Base-by-base conservation (phyloP, 2,888 invertebrate species). In the Mimumesa dahlbomi region DNA sequence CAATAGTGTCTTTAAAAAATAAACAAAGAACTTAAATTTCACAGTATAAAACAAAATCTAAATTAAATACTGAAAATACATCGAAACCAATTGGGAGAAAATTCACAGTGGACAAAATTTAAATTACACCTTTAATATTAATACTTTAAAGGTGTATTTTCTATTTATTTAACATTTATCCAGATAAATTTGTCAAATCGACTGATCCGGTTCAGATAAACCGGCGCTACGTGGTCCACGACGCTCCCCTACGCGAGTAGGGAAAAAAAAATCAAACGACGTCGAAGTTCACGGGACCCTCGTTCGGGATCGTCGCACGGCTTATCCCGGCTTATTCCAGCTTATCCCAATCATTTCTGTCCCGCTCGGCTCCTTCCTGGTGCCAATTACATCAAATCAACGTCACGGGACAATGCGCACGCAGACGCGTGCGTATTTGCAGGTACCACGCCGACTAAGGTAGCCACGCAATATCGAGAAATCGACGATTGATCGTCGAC, bases 351-450 rank as follows among this genome's bases (percentile, higher is more conserved):
- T 89, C 89, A 89, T 88, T 88, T 82, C 84, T 83, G 80, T 78
- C 85, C 85, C 81, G 85, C 70, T 83, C 85, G 82, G 73, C 82
- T 82, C 83, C 82, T 85, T 83, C 85, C 87, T 84, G 85, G 88
- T 88, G 88, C 88, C 89, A 89, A 89, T 89, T 89, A 89, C 86
- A 84, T 82, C 89, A 85, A 88, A 89, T 89, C 88, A 89, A 88
- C 80, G 89, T 89, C 89, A 88, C 76, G 72, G 80, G 81, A 85
- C 85, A 88, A 88, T 87, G 69, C 56, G 36, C 61, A 49, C 57
- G 50, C 54, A 40, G 49, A 53, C 45, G 61, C 62, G 68, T 65
- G 69, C 65, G 46, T 31, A 19, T 7, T 25, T 18, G 57, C 77
- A 71, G 61, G 78, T 78, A 76, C 62, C 78, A 40, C 54, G 52